Conservation (phyloP, 2,797 vertebrate genomes). For the Morelia viridis region DNA sequence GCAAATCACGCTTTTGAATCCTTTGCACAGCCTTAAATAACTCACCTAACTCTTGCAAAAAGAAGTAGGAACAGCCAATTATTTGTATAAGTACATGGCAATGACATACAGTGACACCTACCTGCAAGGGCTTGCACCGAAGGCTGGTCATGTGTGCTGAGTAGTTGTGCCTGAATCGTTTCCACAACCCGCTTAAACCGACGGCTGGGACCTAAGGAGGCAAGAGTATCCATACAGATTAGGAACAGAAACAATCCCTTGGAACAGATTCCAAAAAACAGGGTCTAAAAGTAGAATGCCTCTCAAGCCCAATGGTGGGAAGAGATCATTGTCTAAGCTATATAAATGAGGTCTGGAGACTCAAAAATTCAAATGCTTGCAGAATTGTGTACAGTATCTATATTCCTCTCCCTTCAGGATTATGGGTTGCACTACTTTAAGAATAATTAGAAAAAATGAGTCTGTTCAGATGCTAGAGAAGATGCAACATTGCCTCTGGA, state of each 20-base stretch:
- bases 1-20: not conserved
- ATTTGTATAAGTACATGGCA: not conserved
- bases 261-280: no score
- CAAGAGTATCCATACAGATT: not conserved
- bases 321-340: not conserved
- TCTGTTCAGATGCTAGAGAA: not conserved
- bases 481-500: not conserved
- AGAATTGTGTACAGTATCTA: not conserved
- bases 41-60: not conserved
- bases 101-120: conserved; percentile 58
- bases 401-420: not conserved
- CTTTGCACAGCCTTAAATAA: not conserved
- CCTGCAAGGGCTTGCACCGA: conserved; percentile 88
- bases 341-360: not conserved
- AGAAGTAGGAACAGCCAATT: not conserved
- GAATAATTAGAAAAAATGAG: not conserved
- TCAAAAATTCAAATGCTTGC: not conserved
- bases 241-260: not conserved
- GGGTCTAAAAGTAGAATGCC: not conserved
- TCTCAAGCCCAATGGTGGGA: not conserved
- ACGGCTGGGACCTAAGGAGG: conserved; percentile 85
- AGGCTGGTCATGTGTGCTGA: conserved; percentile 91
- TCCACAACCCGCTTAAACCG: conserved; percentile 93
- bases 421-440: not conserved
- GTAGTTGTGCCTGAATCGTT: conserved; percentile 91